These are phyloP conservation scores for Andrena praecox DNA, from an alignment of 2,888 invertebrate species.

Conservation along the genomic window DNA sequence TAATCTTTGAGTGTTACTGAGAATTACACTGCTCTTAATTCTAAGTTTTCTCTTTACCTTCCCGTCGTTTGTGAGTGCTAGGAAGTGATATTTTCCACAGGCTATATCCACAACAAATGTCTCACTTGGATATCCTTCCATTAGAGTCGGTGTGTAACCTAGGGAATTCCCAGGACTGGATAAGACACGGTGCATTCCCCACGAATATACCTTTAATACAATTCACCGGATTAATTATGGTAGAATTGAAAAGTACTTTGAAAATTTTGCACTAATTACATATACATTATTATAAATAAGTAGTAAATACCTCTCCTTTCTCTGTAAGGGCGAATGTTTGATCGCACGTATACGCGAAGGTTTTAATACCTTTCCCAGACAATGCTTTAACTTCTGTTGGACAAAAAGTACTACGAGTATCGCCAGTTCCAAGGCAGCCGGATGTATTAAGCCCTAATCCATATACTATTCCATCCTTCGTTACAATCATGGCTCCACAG, in stretches of 20 bases:
- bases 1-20: conserved; percentile 68
- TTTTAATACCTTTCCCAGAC: conserved; percentile 86
- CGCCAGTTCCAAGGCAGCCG: conserved; percentile 87
- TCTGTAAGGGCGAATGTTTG: conserved; percentile 87
- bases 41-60: not conserved
- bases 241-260: not conserved
- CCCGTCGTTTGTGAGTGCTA: too few species aligned
- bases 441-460: conserved; percentile 87
- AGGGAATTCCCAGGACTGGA: conserved; percentile 86
- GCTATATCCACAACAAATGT: conserved; percentile 86
- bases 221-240: conserved; percentile 79
- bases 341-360: conserved; percentile 87
- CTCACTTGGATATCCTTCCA: conserved; percentile 84
- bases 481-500: conserved; percentile 87
- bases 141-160: conserved; percentile 85
- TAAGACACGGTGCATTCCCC: too few species aligned
- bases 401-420: conserved; percentile 85
- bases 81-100: conserved; percentile 87
- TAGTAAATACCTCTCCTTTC: conserved; percentile 84
- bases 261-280: not conserved
- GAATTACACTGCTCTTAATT: conserved; percentile 52
- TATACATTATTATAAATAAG: not conserved
- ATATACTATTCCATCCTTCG: conserved; percentile 87
- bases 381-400: conserved; percentile 86
- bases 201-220: conserved; percentile 84